phyloP scores from a whole-genome alignment of 2,888 invertebrate species.

The Callinectes sapidus region DNA sequence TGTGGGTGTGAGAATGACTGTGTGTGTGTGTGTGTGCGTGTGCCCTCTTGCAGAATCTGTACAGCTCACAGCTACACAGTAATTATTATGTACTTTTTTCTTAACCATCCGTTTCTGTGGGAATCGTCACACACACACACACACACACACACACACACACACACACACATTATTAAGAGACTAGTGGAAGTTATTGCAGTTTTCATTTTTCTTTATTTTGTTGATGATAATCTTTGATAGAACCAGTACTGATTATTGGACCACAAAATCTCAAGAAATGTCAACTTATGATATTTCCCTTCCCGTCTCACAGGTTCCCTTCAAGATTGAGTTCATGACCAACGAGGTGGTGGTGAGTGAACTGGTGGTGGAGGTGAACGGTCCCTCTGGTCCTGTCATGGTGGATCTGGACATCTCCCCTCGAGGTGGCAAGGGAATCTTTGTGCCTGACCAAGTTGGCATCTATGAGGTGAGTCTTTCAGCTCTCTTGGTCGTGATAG shows the following conservation, averaged over 20 bases:
- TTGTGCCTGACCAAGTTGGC: constrained; percentile 91
- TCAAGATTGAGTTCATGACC: constrained; percentile 77
- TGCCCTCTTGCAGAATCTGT: neutral
- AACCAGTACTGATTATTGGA: no score
- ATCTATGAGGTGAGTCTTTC: constrained; percentile 85
- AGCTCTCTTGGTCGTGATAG: neutral
- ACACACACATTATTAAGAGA: neutral
- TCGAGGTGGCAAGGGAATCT: constrained; percentile 86
- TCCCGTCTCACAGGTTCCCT: constrained; percentile 74
- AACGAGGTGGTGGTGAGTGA: constrained; percentile 84
- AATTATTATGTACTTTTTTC: neutral
- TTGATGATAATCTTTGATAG: no score
- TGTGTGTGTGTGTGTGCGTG: constrained; percentile 28
- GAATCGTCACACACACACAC: neutral
- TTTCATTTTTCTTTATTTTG: neutral
- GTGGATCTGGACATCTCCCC: constrained; percentile 81
- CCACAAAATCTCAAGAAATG: no score
- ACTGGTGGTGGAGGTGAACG: constrained; percentile 85
- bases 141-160: neutral
- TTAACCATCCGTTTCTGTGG: neutral
- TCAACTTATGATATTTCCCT: neutral
- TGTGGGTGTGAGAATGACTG: neutral
- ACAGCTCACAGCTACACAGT: neutral
- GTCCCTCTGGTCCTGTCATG: constrained; percentile 84
- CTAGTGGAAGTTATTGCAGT: neutral